phyloP scores from a whole-genome alignment of 2,888 invertebrate species.

The Perithous albicinctus region DNA sequence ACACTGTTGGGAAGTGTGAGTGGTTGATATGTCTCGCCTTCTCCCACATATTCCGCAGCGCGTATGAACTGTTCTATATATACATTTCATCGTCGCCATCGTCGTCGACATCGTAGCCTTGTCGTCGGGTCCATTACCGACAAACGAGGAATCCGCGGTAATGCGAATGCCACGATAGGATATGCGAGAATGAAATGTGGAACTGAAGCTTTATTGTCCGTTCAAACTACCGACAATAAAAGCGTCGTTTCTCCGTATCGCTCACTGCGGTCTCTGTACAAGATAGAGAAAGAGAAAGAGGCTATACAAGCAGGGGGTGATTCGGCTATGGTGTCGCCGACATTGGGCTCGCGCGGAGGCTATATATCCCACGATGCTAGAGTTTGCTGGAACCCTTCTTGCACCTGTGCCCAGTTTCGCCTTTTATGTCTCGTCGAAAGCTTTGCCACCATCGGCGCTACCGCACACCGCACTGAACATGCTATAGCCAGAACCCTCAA shows the following conservation, averaged over 20 bases:
- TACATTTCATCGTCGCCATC: not conserved
- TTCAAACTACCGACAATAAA: conserved; percentile 77
- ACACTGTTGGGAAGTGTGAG: conserved; percentile 5
- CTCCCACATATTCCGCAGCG: not conserved
- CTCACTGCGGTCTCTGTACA: not conserved
- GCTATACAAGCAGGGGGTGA: conserved; percentile 40
- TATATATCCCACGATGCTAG: not conserved
- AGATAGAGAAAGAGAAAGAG: not conserved
- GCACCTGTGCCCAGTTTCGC: conserved; percentile 31
- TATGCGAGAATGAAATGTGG: conserved; percentile 71
- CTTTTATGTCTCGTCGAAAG: conserved; percentile 43
- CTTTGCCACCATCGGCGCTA: not conserved
- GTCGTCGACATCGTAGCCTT: conserved; percentile 51
- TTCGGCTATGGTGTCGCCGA: conserved; percentile 23
- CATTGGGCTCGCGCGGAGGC: conserved; percentile 19
- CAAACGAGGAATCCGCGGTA: conserved; percentile 74
- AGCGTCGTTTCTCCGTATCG: conserved; percentile 59
- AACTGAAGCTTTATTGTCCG: conserved; percentile 78
- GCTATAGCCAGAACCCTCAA: conserved; percentile 3
- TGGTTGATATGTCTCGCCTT: conserved; percentile 30
- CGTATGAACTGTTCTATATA: not conserved
- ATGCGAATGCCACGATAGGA: conserved; percentile 74
- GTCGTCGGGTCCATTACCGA: conserved; percentile 75
- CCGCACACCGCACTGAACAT: conserved; percentile 8
- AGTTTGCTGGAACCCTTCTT: conserved; percentile 3